Evolutionary conservation across 2,113 vertebrate genomes (phyloP).

Genomic region (Salminus brasiliensis): DNA sequence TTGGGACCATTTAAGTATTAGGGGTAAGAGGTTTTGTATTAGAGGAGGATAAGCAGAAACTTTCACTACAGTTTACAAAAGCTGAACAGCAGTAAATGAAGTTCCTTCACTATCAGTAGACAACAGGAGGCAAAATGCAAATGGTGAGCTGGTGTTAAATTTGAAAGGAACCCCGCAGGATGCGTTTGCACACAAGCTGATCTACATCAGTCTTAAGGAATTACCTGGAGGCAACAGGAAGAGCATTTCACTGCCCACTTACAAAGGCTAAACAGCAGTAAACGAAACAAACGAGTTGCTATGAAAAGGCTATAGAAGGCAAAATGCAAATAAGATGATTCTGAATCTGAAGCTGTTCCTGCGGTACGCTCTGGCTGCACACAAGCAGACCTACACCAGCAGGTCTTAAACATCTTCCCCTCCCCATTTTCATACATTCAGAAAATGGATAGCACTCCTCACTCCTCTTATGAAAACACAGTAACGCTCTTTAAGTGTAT

Average conservation of each 20-base stretch:
- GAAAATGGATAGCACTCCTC: neutral
- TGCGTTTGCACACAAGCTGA: neutral
- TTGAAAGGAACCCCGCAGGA: neutral
- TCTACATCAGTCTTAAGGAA: neutral
- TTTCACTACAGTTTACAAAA: neutral
- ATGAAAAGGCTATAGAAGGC: neutral
- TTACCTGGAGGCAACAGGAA: neutral
- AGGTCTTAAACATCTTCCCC: neutral
- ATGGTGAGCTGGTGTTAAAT: neutral
- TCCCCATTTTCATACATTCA: slow-evolving; percentile 9
- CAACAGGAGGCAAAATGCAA: neutral
- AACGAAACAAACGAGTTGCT: neutral
- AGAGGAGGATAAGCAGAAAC: neutral
- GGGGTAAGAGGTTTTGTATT: no score
- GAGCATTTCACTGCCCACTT: neutral
- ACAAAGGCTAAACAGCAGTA: neutral
- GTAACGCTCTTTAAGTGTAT: neutral
- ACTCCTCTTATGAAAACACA: slow-evolving; percentile 32
- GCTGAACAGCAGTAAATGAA: neutral
- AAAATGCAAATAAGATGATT: neutral
- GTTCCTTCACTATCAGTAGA: neutral
- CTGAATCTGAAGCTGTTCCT: neutral
- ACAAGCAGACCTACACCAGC: neutral
- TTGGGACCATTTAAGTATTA: no score
- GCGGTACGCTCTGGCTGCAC: neutral